Conservation (phyloP, 2,888 invertebrate genomes). For the Aporophyla lueneburgensis region DNA sequence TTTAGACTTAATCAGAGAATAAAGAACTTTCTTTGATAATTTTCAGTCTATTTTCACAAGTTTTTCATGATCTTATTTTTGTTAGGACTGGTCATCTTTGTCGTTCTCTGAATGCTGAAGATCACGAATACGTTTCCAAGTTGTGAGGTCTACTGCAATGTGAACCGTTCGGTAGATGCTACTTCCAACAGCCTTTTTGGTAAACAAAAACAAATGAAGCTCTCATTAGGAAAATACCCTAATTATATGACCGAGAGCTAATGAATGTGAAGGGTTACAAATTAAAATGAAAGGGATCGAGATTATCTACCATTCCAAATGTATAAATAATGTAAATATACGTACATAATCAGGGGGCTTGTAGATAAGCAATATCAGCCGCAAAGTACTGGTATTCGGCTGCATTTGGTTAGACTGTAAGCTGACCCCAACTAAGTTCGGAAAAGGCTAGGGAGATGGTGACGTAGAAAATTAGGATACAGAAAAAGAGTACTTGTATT, state of each 20-base stretch:
- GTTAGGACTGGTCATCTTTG: not conserved
- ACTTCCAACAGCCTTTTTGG: too few species aligned
- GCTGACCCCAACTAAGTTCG: too few species aligned
- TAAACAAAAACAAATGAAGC: not conserved
- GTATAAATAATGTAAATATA: slow-evolving; percentile 9
- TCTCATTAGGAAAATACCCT: slow-evolving; percentile 8
- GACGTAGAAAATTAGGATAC: too few species aligned
- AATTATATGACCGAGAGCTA: slow-evolving; percentile 13
- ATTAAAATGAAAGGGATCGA: not conserved
- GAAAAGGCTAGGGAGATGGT: too few species aligned
- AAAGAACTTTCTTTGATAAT: slow-evolving; percentile 1
- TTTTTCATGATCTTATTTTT: not conserved
- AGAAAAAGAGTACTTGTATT: too few species aligned
- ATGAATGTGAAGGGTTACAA: slow-evolving; percentile 15
- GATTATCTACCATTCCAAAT: not conserved
- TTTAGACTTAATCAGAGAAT: slow-evolving; percentile 17
- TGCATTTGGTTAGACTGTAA: too few species aligned
- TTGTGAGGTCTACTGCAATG: too few species aligned
- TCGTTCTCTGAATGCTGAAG: too few species aligned
- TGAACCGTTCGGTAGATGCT: too few species aligned
- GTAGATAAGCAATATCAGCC: too few species aligned
- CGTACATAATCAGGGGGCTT: not conserved
- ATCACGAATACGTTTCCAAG: too few species aligned
- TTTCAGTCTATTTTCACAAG: not conserved
- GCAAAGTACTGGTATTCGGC: too few species aligned